Conservation (phyloP, 2,888 invertebrate genomes). For the Tachina grossa region DNA sequence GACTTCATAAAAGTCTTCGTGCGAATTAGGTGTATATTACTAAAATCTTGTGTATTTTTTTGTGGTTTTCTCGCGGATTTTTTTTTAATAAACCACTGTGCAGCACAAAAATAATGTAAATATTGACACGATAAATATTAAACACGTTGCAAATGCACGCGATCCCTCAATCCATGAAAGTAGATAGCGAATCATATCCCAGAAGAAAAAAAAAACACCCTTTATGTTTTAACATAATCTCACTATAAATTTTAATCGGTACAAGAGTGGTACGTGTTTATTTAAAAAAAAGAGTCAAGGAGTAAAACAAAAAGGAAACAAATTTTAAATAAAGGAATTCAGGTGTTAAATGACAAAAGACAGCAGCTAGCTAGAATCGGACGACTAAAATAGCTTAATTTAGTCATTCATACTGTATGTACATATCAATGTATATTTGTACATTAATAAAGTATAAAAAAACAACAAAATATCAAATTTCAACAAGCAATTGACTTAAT, state of each 20-base stretch:
- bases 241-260: background rate
- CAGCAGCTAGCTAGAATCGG: background rate
- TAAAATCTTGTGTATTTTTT: no score
- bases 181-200: no score
- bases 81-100: no score
- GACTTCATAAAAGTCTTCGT: no score
- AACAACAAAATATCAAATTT: constrained; percentile 61
- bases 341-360: constrained; percentile 67
- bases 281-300: background rate
- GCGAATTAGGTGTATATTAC: no score
- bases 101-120: no score
- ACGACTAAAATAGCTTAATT: constrained; percentile 17
- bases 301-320: constrained; percentile 5
- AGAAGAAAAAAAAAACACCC: background rate
- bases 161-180: no score
- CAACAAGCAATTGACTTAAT: constrained; percentile 65
- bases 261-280: constrained; percentile 38
- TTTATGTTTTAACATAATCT: background rate
- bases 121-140: no score
- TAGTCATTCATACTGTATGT: constrained; percentile 10
- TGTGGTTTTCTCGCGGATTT: no score
- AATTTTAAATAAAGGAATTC: constrained; percentile 48
- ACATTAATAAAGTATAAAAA: constrained; percentile 10
- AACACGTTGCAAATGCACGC: no score
- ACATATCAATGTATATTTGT: no score